These are phyloP conservation scores for Heliconius hermathena DNA, from an alignment of 1,140 invertebrate species.

Conservation along the genomic window DNA sequence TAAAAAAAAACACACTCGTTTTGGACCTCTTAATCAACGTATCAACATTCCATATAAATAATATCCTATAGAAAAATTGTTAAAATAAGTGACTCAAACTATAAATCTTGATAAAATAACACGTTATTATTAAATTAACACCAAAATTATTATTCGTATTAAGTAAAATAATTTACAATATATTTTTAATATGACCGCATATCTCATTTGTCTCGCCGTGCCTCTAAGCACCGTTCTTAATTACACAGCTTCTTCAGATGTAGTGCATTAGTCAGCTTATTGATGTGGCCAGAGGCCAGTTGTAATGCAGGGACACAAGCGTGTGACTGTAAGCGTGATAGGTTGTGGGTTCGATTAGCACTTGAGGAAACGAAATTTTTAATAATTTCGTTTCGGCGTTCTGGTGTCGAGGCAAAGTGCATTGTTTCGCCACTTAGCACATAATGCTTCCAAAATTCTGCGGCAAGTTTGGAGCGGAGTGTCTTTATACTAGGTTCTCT, in stretches of 20 bases:
- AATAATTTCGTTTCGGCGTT: too few relatives aligned
- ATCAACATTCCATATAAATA: too few relatives aligned
- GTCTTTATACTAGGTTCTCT: too few relatives aligned
- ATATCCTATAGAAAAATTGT: background rate
- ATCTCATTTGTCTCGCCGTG: conserved; percentile 45
- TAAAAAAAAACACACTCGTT: background rate
- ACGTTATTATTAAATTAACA: conserved; percentile 17
- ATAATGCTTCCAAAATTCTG: too few relatives aligned
- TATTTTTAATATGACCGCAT: conserved; percentile 33
- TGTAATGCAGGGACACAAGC: too few relatives aligned
- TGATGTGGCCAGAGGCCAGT: conserved; percentile 28
- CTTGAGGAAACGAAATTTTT: too few relatives aligned
- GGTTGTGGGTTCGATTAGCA: too few relatives aligned
- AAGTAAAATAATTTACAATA: conserved; percentile 14
- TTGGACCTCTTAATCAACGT: background rate
- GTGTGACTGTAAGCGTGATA: too few relatives aligned
- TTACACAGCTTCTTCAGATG: conserved; percentile 65
- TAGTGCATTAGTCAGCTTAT: conserved; percentile 56
- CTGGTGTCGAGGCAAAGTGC: too few relatives aligned
- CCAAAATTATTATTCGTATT: background rate
- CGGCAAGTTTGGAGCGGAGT: too few relatives aligned
- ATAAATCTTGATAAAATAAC: conserved; percentile 15
- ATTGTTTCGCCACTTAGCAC: too few relatives aligned
- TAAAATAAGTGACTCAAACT: background rate
- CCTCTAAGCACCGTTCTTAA: conserved; percentile 53